Conservation (phyloP, 2,113 vertebrate genomes). For the Nothocercus nigrocapillus region DNA sequence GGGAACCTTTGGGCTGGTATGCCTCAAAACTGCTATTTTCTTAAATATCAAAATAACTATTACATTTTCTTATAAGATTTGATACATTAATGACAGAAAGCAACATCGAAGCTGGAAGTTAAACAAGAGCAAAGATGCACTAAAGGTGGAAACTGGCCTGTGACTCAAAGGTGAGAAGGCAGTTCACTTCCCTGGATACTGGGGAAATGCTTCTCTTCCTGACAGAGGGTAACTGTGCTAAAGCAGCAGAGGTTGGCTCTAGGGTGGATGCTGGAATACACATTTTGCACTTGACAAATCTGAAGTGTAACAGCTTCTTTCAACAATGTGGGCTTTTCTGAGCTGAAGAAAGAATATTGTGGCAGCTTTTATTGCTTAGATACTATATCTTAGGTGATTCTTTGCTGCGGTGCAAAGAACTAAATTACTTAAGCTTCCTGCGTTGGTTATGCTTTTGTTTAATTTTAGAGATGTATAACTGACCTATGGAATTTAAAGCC, state of each 20-base stretch:
- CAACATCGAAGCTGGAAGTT: neutral
- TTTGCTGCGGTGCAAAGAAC: neutral
- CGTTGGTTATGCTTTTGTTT: neutral
- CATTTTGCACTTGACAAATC: neutral
- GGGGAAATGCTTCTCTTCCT: neutral
- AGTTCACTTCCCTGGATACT: neutral
- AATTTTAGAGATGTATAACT: neutral
- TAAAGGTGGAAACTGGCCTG: neutral
- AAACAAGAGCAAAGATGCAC: neutral
- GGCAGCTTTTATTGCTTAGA: constrained; percentile 51
- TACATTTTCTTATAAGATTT: neutral
- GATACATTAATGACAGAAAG: neutral
- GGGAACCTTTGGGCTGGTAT: neutral
- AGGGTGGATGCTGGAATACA: neutral
- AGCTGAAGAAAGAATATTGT: neutral
- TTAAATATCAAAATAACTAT: neutral
- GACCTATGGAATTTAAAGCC: neutral
- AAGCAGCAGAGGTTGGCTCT: neutral
- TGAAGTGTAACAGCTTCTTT: constrained; percentile 15
- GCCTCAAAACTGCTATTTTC: constrained; percentile 36
- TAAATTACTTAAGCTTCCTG: neutral
- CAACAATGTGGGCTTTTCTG: neutral
- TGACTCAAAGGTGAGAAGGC: neutral
- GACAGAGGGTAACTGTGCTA: neutral
- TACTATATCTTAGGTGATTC: neutral